Evolutionary conservation across 2,888 invertebrate genomes (phyloP).

Genomic region (Nasonovia ribisnigri): DNA sequence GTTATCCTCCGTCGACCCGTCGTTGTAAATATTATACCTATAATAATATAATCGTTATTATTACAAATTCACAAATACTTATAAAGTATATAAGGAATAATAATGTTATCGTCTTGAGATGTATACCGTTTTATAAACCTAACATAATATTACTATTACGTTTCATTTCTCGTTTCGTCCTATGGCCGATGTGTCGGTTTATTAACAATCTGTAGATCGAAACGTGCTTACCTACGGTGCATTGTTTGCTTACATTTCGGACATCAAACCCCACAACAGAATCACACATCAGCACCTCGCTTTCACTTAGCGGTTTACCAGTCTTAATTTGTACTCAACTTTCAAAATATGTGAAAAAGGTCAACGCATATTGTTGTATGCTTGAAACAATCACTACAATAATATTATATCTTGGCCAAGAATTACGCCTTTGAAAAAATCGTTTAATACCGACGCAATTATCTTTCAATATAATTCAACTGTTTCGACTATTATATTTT

Average conservation of each 20-base stretch:
- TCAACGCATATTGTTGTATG: background rate
- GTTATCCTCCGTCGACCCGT: background rate
- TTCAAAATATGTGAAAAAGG: background rate
- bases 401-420: background rate
- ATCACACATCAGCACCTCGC: background rate
- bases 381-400: background rate
- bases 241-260: background rate
- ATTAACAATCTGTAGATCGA: background rate
- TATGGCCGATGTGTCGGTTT: background rate
- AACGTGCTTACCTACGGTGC: background rate
- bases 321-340: background rate
- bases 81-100: background rate
- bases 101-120: background rate
- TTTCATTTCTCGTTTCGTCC: background rate
- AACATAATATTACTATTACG: background rate
- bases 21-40: background rate
- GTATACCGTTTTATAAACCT: background rate
- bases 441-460: background rate
- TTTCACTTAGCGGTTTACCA: background rate
- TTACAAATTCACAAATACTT: background rate
- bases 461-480: background rate
- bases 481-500: background rate
- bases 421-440: background rate
- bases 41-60: background rate
- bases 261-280: background rate